phyloP scores from a whole-genome alignment of 2,113 vertebrate genomes.

The Protobothrops flavoviridis region DNA sequence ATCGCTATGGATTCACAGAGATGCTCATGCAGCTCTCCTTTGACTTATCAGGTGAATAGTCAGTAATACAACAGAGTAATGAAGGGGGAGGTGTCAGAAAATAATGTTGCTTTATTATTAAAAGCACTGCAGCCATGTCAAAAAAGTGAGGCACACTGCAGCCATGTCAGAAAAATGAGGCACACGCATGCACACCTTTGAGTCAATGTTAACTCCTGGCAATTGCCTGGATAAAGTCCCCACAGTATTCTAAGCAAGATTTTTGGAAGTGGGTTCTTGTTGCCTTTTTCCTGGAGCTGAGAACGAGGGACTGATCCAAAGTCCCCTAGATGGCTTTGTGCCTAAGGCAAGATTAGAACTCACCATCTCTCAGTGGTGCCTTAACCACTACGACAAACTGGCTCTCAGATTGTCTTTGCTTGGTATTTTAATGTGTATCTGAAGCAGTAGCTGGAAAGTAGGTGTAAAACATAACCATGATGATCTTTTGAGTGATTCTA shows the following conservation, averaged over 20 bases:
- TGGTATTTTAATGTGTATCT: constrained; percentile 50
- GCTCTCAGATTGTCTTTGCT: constrained; percentile 20
- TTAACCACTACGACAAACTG: background rate
- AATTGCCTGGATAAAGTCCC: background rate
- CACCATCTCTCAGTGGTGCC: background rate
- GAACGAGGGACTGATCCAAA: background rate
- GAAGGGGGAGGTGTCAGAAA: background rate
- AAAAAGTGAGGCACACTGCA: background rate
- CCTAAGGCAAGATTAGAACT: background rate
- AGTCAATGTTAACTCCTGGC: background rate
- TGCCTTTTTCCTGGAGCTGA: background rate
- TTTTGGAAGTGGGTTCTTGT: background rate
- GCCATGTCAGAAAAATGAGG: no score
- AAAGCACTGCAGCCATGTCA: background rate
- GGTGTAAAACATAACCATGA: constrained; percentile 36
- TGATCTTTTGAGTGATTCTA: constrained; percentile 39
- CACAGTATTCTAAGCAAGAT: background rate
- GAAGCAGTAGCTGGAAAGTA: constrained; percentile 8
- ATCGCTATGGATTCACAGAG: background rate
- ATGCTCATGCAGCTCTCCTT: background rate
- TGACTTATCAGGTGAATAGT: background rate
- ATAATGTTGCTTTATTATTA: background rate
- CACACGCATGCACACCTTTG: background rate
- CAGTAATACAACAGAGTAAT: background rate
- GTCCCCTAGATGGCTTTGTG: background rate